Evolutionary conservation across 1,140 invertebrate species (phyloP), one percentile per base, ranked within the genome.

Genomic region (Pseudachorutes palmiensis): DNA sequence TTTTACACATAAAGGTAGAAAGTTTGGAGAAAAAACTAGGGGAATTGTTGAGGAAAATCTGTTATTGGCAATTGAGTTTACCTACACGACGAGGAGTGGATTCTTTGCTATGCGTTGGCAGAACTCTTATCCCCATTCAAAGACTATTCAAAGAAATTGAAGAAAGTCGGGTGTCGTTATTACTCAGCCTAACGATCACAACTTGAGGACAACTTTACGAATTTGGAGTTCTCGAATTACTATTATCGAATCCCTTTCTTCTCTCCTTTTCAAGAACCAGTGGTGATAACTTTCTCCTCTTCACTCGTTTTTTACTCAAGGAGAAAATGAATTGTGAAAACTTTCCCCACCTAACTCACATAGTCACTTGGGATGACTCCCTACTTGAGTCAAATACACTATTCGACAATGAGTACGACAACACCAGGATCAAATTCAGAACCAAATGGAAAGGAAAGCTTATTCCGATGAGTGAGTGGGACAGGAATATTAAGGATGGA

Each of bases 121-220:
- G 5, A 41, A 19, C 36, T 19, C 36, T 41, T 19, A 41, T 41
- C 36, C 36, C 24, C 51, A 55, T 55, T 55, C 51, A 55, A 55
- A 55, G 12, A 26, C 3, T 22, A 55, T 55, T 55, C 51, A 55
- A 55, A 24, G 51, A 55, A 55, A 55, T 55, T 55, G 12, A 55
- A 55, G 51, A 55, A 55, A 55, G 51, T 55, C 12, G 51, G 51
- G 51, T 55, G 51, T 55, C 51, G 51, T 55, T 55, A 55, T 24
- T 12, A 55, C 51, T 55, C 24, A 3, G 51, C 24, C 24, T 55
- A 55, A 55, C 51, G 51, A 55, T 55, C 51, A 14, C 12, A 55
- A 55, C 51, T 55, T 24, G 24, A 55, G 51, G 51, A 55, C 51
- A 55, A 55, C 51, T 55, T 55, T 55, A 55, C 51, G 51, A 55